Evolutionary conservation across 2,888 invertebrate genomes (phyloP), one percentile per base, ranked within the genome.

Genomic region (Parelbella ahira): DNA sequence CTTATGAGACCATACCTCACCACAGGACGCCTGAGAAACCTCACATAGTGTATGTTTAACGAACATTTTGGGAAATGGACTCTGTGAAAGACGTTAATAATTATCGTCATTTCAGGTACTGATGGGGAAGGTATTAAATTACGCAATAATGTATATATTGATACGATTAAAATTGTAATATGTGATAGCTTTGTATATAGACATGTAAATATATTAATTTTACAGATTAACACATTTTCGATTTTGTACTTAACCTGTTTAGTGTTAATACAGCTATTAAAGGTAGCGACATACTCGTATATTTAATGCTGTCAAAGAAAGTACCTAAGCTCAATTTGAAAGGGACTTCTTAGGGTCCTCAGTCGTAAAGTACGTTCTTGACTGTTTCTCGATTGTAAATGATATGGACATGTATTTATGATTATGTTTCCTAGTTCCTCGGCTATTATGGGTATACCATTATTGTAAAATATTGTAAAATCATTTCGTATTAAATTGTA

Each of bases 21-120:
- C 88, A 88, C 59, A 74, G 84, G 61, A 87, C 88, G 52, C 87
- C 88, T 38, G 89, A 89, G 60, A 88, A 89, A 69, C 89, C 89
- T 46, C 89, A 89, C 73, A 88, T 89, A 81, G 89, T 89, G 74
- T 89, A 89, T 58, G 89, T 89, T 61, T 89, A 88, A 88, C 87
- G 82, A 66, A 83, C 76, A 69, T 70, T 78, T 72, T 73, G 66
- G 56, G 69, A 70, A 68, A 74, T 68, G 71, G 71, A 81, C 79
- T 71, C 71, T 77, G 67, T 76, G 62, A 59, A 58, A 52, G 63
- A 72, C 69, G 69, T 70, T 66, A 70, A 68, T 63, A 69, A 68
- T 68, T 75, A 68, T 62, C 58, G 66, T 63, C 66, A 63, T 66
- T 66, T 63, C 56, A 70, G 68, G 60, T 45, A 48, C 54, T 61